Conservation (phyloP, 2,113 vertebrate genomes). For the Clarias macrocephalus region DNA sequence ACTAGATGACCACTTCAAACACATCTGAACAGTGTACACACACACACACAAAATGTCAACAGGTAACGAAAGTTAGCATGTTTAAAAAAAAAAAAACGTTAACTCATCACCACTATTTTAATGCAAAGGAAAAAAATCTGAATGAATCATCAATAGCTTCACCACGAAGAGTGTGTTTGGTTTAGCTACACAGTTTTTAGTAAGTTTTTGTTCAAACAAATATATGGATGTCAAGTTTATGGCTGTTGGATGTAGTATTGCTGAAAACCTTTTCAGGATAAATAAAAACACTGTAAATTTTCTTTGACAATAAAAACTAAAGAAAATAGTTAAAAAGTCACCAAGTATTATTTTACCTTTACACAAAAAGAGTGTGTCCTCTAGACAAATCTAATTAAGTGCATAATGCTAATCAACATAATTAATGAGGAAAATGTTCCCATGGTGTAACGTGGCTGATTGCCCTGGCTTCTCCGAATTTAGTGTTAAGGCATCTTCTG, state of each 20-base stretch:
- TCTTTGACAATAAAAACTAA: not conserved
- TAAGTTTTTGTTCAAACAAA: not conserved
- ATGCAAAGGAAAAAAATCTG: slow-evolving; percentile 16
- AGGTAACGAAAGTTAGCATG: slow-evolving; percentile 16
- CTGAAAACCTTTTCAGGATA: not conserved
- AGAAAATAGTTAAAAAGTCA: slow-evolving; percentile 1
- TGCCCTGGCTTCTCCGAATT: slow-evolving; percentile 64
- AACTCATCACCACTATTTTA: slow-evolving; percentile 30
- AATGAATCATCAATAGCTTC: slow-evolving; percentile 35
- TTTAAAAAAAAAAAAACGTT: slow-evolving; percentile 31
- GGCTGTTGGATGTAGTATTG: not conserved
- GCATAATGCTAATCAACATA: slow-evolving; percentile 16
- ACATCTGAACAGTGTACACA: slow-evolving; percentile 26
- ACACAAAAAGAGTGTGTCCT: slow-evolving; percentile 6
- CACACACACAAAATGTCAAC: slow-evolving; percentile 13
- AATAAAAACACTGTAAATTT: not conserved
- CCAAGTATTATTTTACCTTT: slow-evolving; percentile 7
- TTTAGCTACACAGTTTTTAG: not conserved
- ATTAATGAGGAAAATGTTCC: slow-evolving; percentile 44
- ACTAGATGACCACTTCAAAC: slow-evolving; percentile 39
- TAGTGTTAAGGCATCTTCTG: slow-evolving; percentile 65
- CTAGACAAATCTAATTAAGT: slow-evolving; percentile 7
- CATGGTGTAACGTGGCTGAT: slow-evolving; percentile 41
- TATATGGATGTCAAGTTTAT: not conserved
- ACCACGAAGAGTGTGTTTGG: not conserved